Percentiles rank a stretch among this genome's conserved stretches.
Conservation (phyloP, 2,888 invertebrate genomes). For the Rhamnusium bicolor region DNA sequence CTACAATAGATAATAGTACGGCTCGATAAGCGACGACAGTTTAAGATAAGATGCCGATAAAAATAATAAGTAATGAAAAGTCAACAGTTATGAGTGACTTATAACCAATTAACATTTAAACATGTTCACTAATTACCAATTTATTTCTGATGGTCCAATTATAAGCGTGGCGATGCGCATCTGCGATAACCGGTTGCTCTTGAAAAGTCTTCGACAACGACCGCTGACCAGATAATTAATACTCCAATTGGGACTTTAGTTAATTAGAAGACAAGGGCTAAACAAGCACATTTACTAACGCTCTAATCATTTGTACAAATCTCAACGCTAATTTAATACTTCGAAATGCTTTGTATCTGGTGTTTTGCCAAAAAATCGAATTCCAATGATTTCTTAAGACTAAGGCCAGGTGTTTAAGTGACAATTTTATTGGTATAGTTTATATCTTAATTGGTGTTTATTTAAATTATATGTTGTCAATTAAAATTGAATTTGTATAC, state of each 20-base stretch:
- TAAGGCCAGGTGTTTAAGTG: constrained; percentile 24
- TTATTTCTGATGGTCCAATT: constrained; percentile 33
- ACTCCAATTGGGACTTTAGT: constrained; percentile 62
- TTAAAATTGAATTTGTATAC: background rate
- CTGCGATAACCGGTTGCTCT: constrained; percentile 17
- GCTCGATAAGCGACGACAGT: constrained; percentile 45
- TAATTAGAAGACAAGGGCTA: constrained; percentile 63
- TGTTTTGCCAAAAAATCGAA: constrained; percentile 17
- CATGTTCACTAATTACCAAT: constrained; percentile 37
- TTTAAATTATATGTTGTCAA: constrained; percentile 12
- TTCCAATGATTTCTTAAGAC: background rate
- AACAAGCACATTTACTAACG: constrained; percentile 57
- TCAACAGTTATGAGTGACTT: constrained; percentile 48
- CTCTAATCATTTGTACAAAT: constrained; percentile 34
- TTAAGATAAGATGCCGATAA: constrained; percentile 46
- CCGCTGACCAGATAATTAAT: constrained; percentile 59
- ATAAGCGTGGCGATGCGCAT: constrained; percentile 21
- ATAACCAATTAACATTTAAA: constrained; percentile 38
- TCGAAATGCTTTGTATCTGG: constrained; percentile 1
- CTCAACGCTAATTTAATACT: constrained; percentile 37
- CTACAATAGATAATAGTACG: constrained; percentile 36
- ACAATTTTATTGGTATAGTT: constrained; percentile 25
- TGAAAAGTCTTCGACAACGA: constrained; percentile 33
- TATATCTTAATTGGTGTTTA: constrained; percentile 18
- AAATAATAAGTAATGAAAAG: constrained; percentile 46